These are phyloP conservation scores for Anomalospiza imberbis DNA, from an alignment of 2,797 vertebrate genomes.

Conservation along the genomic window DNA sequence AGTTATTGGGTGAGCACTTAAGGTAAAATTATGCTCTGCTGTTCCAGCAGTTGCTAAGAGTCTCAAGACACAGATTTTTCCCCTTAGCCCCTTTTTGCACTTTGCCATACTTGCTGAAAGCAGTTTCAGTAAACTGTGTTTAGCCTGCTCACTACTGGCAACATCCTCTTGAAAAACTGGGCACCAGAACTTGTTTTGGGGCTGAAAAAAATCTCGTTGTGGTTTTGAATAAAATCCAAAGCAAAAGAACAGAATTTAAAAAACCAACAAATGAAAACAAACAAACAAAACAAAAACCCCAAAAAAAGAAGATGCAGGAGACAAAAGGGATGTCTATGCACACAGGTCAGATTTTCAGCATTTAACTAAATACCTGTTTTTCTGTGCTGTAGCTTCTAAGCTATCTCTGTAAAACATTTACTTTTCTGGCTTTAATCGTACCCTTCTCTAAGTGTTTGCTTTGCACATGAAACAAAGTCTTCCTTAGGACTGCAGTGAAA, in stretches of 20 bases:
- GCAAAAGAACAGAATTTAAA: background rate
- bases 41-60: background rate
- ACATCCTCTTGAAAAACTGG: background rate
- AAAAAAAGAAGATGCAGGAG: background rate
- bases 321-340: background rate
- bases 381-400: background rate
- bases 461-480: slow-evolving; percentile 28
- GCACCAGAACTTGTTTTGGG: background rate
- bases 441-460: background rate
- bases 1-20: background rate
- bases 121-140: background rate
- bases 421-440: background rate
- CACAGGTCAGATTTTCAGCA: background rate
- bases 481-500: slow-evolving; percentile 18
- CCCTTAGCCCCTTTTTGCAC: background rate
- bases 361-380: background rate
- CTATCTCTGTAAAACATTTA: slow-evolving; percentile 42
- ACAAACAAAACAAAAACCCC: background rate
- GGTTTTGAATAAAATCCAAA: background rate
- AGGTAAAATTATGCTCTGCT: background rate
- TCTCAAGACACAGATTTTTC: background rate
- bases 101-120: background rate
- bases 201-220: background rate
- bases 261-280: background rate
- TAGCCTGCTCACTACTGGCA: background rate